Conservation (phyloP, 2,888 invertebrate species). For the Epiblema foenella region DNA sequence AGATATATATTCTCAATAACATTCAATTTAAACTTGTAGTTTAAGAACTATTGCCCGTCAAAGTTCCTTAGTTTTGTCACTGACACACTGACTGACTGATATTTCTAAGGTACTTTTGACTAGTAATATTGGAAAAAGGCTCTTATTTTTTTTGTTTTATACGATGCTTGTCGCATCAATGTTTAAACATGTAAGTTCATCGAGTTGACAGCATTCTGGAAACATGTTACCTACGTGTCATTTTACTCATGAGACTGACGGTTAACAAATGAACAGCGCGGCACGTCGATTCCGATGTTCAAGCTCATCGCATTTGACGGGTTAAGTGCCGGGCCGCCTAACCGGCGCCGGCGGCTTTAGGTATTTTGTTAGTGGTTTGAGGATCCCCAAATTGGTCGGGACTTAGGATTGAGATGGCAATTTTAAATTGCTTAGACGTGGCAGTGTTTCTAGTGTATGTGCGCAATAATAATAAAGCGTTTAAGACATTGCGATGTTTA, state of each 20-base stretch:
- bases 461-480: neutral
- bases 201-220: slow-evolving; percentile 8
- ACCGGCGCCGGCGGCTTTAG: neutral
- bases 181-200: neutral
- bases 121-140: too few species aligned
- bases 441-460: neutral
- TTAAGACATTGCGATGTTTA: too few species aligned
- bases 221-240: neutral
- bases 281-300: slow-evolving; percentile 29
- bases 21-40: too few species aligned
- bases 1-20: too few species aligned
- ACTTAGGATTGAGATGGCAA: slow-evolving; percentile 3
- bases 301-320: slow-evolving; percentile 22
- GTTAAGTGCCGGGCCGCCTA: slow-evolving; percentile 23
- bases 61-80: too few species aligned
- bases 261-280: slow-evolving; percentile 31
- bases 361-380: slow-evolving; percentile 1
- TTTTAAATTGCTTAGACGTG: slow-evolving; percentile 4
- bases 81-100: too few species aligned
- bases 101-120: too few species aligned
- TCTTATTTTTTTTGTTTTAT: neutral
- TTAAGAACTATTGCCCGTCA: too few species aligned
- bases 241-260: slow-evolving; percentile 14
- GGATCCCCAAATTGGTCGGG: neutral
- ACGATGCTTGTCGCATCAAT: neutral